These are phyloP conservation scores for Leptonema lineaticorne DNA, from an alignment of 1,140 invertebrate genomes.

Conservation along the genomic window DNA sequence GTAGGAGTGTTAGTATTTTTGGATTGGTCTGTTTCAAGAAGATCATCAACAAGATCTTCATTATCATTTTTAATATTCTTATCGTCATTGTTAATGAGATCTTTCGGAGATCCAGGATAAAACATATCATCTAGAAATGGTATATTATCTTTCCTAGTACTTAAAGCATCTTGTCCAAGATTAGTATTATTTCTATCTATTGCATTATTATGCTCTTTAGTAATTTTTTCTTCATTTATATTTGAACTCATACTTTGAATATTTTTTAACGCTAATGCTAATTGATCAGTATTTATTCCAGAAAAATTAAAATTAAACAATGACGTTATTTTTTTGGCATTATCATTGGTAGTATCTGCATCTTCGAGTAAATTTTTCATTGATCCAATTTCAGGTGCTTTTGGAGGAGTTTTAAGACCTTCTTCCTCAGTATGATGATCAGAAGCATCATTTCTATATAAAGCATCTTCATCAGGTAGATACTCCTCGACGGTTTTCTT, in stretches of 20 bases:
- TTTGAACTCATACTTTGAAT: conserved; percentile 31
- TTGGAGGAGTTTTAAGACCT: conserved; percentile 37
- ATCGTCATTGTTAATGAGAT: not conserved
- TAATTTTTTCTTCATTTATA: not conserved
- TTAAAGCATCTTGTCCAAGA: not conserved
- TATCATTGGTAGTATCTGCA: not conserved
- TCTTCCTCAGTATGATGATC: conserved; percentile 32
- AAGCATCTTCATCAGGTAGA: conserved; percentile 50
- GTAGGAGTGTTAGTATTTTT: conserved; percentile 3
- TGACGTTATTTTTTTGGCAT: not conserved
- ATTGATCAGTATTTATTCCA: conserved; percentile 31
- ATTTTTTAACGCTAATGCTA: conserved; percentile 29
- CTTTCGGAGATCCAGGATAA: conserved; percentile 48
- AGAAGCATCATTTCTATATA: conserved; percentile 49
- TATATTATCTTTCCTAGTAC: conserved; percentile 41
- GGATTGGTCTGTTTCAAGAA: conserved; percentile 3
- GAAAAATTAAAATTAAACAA: conserved; percentile 37
- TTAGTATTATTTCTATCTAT: not conserved
- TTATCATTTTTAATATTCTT: not conserved
- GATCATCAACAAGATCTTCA: conserved; percentile 28
- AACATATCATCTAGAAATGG: conserved; percentile 56
- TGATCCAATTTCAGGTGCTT: conserved; percentile 40
- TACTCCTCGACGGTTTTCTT: conserved; percentile 22
- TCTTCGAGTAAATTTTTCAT: conserved; percentile 40
- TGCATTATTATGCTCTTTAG: not conserved